phyloP scores from a whole-genome alignment of 2,113 vertebrate species.

The Tyto alba region DNA sequence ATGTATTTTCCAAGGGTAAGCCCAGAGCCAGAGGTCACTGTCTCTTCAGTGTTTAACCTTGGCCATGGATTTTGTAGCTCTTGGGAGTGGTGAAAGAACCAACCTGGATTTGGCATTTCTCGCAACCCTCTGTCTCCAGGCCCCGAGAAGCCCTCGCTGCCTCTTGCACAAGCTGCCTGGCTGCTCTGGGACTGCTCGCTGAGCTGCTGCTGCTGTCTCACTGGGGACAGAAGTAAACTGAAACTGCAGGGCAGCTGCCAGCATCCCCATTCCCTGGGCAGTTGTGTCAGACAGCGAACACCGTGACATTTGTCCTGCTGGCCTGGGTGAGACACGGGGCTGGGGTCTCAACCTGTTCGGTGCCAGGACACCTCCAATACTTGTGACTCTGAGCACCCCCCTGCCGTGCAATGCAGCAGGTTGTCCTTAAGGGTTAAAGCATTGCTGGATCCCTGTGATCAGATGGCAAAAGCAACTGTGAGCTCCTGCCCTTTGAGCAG shows the following conservation, averaged over 20 bases:
- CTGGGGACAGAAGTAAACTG: neutral
- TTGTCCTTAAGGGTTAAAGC: neutral
- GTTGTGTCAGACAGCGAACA: neutral
- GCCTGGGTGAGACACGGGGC: neutral
- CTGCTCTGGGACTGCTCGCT: fast-evolving
- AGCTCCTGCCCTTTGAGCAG: slow-evolving; percentile 4
- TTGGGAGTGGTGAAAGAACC: neutral
- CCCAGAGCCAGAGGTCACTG: neutral
- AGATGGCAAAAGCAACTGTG: neutral
- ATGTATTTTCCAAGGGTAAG: neutral
- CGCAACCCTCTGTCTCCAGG: neutral
- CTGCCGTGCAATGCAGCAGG: fast-evolving
- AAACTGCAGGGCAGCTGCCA: neutral
- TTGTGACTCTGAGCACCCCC: fast-evolving
- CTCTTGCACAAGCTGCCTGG: neutral
- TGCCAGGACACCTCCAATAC: neutral
- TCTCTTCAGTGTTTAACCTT: neutral
- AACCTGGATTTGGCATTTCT: neutral
- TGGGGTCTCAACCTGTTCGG: neutral
- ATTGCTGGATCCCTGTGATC: neutral
- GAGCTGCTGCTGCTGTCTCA: too few species aligned
- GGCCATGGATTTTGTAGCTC: neutral
- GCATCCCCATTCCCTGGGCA: neutral
- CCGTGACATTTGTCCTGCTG: neutral
- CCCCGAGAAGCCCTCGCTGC: fast-evolving